Percentiles rank a stretch among this genome's conserved stretches.
Conservation (phyloP, 2,797 vertebrate genomes). For the Lateolabrax maculatus region DNA sequence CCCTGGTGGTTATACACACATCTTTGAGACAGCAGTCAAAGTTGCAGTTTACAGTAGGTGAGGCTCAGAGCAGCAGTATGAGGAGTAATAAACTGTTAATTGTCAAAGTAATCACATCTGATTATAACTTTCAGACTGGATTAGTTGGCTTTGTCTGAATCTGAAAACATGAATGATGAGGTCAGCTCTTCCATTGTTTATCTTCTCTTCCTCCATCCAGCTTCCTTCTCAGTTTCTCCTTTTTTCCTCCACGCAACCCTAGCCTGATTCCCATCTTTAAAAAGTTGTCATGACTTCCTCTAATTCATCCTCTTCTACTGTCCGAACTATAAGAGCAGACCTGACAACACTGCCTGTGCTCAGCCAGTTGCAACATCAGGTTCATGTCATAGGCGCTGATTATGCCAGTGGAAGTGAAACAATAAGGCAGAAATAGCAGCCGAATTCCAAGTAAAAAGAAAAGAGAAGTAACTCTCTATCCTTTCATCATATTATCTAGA, state of each 20-base stretch:
- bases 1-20: too few species aligned
- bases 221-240: background rate
- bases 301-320: background rate
- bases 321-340: background rate
- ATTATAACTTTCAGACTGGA: background rate
- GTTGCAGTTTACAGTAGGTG: background rate
- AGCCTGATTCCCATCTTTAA: background rate
- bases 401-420: background rate
- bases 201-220: background rate
- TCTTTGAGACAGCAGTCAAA: background rate
- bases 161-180: background rate
- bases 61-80: too few species aligned
- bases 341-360: background rate
- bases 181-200: conserved; percentile 16
- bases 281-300: background rate
- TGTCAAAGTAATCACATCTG: background rate
- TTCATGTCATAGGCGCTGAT: background rate
- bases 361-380: background rate
- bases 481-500: background rate
- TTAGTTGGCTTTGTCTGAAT: background rate
- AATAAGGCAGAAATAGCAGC: background rate
- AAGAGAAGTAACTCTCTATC: background rate
- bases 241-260: background rate
- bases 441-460: background rate
- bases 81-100: background rate